Conservation (phyloP, 53 echinoderm and acorn worm genomes). For the Holothuria leucospilota region DNA sequence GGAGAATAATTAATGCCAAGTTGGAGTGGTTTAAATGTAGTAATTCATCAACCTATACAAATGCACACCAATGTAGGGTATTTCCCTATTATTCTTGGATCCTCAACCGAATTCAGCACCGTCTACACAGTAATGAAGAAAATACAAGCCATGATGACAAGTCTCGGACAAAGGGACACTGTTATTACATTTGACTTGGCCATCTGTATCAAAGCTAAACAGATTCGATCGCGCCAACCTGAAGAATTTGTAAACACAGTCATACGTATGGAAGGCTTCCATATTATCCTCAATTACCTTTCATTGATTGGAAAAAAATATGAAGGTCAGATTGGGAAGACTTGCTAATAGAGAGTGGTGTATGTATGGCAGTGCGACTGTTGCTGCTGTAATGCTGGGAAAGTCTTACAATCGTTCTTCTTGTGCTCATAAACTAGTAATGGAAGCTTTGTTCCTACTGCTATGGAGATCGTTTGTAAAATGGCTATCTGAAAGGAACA, state of each 20-base stretch:
- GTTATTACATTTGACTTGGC: neutral
- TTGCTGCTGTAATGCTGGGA: neutral
- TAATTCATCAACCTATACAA: neutral
- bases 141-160: constrained; percentile 24
- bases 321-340: neutral
- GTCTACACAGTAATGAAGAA: constrained; percentile 60
- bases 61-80: constrained; percentile 36
- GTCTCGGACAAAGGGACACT: neutral
- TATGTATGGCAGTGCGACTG: neutral
- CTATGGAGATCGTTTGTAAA: neutral
- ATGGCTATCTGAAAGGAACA: neutral
- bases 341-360: constrained; percentile 13
- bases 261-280: constrained; percentile 3
- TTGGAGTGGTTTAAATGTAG: constrained; percentile 49
- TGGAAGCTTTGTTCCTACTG: constrained; percentile 13
- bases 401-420: constrained; percentile 3
- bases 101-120: constrained; percentile 26
- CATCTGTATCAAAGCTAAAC: neutral
- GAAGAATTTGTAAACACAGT: constrained; percentile 49
- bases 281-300: neutral
- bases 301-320: constrained; percentile 4
- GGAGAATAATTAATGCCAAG: constrained; percentile 5
- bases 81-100: constrained; percentile 50
- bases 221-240: constrained; percentile 48
- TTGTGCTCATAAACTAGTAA: neutral